phyloP scores from a whole-genome alignment of 2,888 invertebrate genomes.

The Phymatocera aterrima region DNA sequence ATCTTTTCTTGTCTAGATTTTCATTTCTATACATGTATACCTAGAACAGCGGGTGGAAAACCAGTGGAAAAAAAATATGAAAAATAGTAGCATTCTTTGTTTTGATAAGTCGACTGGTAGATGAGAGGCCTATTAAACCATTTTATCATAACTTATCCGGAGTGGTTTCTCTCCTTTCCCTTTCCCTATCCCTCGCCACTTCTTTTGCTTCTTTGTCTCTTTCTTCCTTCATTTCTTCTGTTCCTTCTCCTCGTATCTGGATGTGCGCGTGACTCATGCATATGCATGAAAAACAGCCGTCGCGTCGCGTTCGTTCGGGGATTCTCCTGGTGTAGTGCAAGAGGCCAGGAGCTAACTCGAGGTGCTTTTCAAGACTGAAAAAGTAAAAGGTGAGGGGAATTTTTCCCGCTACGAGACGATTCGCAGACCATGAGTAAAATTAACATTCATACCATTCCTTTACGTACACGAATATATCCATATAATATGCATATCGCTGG shows the following conservation, averaged over 20 bases:
- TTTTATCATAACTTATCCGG: conserved; percentile 50
- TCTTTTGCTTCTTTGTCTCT: not conserved
- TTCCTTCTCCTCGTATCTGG: conserved; percentile 23
- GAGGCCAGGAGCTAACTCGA: not conserved
- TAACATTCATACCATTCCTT: not conserved
- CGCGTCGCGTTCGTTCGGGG: conserved; percentile 49
- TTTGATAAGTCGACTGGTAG: conserved; percentile 47
- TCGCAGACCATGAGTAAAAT: not conserved
- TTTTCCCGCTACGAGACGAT: conserved; percentile 27
- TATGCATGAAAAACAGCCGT: conserved; percentile 53
- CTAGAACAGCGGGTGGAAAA: not conserved
- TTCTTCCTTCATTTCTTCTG: not conserved
- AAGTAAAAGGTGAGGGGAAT: conserved; percentile 12
- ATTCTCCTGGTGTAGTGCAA: not conserved
- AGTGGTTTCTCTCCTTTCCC: not conserved
- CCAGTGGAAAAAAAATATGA: not conserved
- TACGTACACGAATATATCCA: not conserved
- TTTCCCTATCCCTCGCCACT: not conserved
- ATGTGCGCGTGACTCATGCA: conserved; percentile 52
- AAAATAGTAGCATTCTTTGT: conserved; percentile 35
- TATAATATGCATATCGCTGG: conserved; percentile 12
- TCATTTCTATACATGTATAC: conserved; percentile 18
- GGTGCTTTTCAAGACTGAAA: conserved; percentile 14
- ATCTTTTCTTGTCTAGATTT: conserved; percentile 27
- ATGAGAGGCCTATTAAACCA: conserved; percentile 46